Conservation (phyloP, 2,888 invertebrate species). For the Oasisia sp. region DNA sequence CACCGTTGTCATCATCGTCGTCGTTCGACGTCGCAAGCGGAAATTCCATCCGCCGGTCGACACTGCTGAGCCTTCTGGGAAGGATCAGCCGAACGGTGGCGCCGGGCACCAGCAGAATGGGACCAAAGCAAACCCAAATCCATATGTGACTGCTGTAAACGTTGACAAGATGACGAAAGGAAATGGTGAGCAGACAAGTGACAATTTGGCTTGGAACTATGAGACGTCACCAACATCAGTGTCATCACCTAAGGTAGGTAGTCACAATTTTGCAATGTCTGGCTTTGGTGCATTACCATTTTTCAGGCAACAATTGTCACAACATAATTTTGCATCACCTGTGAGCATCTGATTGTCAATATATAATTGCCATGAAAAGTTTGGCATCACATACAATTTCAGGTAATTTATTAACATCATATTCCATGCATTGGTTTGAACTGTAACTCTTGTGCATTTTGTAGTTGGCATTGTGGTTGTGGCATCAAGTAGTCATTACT, state of each 20-base stretch:
- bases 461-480: no score
- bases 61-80: not conserved
- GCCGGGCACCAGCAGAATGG: not conserved
- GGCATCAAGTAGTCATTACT: no score
- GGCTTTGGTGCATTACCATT: not conserved
- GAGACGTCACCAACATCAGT: not conserved
- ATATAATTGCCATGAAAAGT: no score
- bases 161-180: not conserved
- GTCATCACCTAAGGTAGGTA: not conserved
- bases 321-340: no score
- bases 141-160: not conserved
- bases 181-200: not conserved
- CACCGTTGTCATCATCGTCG: constrained; percentile 39
- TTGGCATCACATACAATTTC: no score
- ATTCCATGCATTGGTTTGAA: no score
- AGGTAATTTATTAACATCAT: no score
- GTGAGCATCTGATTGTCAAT: no score
- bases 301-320: no score
- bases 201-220: not conserved
- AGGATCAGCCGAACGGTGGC: not conserved
- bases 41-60: not conserved
- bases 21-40: constrained; percentile 31
- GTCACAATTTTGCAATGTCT: not conserved
- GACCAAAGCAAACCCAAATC: not conserved
- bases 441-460: no score